Evolutionary conservation across 2,888 invertebrate genomes (phyloP).

Genomic region (Cacoxenus indagator): DNA sequence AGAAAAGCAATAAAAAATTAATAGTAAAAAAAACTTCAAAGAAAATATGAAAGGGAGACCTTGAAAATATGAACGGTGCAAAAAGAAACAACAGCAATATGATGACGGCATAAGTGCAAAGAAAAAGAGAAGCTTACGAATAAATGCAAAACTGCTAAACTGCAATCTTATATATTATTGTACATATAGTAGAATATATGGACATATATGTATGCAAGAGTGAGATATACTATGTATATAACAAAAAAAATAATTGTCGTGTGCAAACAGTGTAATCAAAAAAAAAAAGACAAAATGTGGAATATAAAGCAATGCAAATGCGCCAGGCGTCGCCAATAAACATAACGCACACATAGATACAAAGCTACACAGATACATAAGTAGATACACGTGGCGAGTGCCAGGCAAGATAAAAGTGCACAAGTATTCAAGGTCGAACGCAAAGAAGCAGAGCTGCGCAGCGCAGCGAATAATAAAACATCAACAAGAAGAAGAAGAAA

Average conservation of each 20-base stretch:
- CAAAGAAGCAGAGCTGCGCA: conserved; percentile 40
- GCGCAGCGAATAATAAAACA: no score
- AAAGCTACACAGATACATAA: conserved; percentile 23
- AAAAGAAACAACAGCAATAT: background rate
- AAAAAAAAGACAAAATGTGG: conserved; percentile 29
- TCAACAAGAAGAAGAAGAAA: conserved; percentile 13
- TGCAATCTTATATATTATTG: conserved; percentile 21
- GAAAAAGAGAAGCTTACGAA: background rate
- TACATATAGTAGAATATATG: conserved; percentile 30
- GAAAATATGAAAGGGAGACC: background rate
- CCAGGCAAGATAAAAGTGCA: conserved; percentile 44
- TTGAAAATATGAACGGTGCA: background rate
- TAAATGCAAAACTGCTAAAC: background rate
- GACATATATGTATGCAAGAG: no score
- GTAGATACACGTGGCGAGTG: conserved; percentile 17
- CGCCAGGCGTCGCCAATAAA: conserved; percentile 28
- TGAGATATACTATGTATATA: no score
- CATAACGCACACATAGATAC: conserved; percentile 25
- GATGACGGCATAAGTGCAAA: background rate
- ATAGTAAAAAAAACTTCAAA: background rate
- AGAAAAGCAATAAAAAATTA: background rate
- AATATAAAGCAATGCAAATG: conserved; percentile 18
- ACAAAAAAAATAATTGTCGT: no score
- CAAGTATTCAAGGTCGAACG: conserved; percentile 56
- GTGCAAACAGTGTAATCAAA: conserved; percentile 25